phyloP scores from a whole-genome alignment of 1,140 invertebrate species.

The Papilio xuthus region DNA sequence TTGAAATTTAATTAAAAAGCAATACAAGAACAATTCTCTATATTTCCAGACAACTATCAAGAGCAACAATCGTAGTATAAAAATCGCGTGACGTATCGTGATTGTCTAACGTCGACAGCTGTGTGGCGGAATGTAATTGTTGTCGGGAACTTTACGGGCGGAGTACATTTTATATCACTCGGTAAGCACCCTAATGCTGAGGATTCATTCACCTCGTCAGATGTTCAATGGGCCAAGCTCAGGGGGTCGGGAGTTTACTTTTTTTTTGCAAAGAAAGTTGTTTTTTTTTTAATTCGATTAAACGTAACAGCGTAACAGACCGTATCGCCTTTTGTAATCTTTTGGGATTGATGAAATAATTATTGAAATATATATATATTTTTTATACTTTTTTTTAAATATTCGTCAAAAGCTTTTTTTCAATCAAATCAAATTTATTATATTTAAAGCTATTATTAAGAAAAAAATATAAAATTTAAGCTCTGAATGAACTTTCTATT shows the following conservation, averaged over 20 bases:
- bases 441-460: background rate
- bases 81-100: slow-evolving; percentile 80
- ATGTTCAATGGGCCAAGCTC: slow-evolving; percentile 75
- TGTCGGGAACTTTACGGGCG: slow-evolving; percentile 65
- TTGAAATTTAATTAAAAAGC: background rate
- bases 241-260: slow-evolving; percentile 61
- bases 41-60: slow-evolving; percentile 60
- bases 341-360: background rate
- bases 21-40: background rate
- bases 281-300: slow-evolving; percentile 67
- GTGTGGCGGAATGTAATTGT: slow-evolving; percentile 80
- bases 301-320: slow-evolving; percentile 45
- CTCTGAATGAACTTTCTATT: background rate
- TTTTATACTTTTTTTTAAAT: background rate
- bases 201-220: slow-evolving; percentile 80
- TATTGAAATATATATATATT: background rate
- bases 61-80: slow-evolving; percentile 38
- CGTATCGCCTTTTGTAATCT: background rate
- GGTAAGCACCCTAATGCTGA: slow-evolving; percentile 64
- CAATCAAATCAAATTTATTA: background rate
- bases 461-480: too few species aligned
- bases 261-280: slow-evolving; percentile 61
- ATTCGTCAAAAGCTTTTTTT: background rate
- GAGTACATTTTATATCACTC: slow-evolving; percentile 74
- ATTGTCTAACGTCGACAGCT: slow-evolving; percentile 80